Evolutionary conservation across 2,888 invertebrate species (phyloP), one percentile per base, ranked within the genome.

Genomic region (Tipula unca): DNA sequence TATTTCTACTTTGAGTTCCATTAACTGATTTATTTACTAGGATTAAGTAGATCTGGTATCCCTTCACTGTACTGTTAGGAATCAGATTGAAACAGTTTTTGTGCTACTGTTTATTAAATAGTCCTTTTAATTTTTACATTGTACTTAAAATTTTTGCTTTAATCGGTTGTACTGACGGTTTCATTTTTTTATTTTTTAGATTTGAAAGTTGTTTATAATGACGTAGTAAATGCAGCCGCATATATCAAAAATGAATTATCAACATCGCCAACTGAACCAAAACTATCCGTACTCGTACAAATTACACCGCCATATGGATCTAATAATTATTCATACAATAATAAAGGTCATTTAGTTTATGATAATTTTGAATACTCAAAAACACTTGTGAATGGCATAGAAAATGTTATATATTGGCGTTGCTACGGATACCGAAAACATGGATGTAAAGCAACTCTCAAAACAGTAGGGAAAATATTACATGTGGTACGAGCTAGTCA

Each of bases 341-440:
- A 87, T 85, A 89, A 90, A 0, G 90, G 90, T 0, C 89, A 90
- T 82, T 87, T 91, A 85, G 88, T 91, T 3, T 88, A 89, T 86
- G 86, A 89, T 5, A 89, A 89, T n/a, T 87, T 89, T 86, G 88
- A 88, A 0, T 91, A 88, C 86, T 88, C 89, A 25, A 88, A 89
- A 8, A 88, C 89, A 39, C 87, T 88, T 1, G 87, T 88, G 39
- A 89, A 89, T 69, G 88, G 89, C 10, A 85, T 86, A 0, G 88
- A 89, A 1, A 89, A 88, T 82, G 86, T 88, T 29, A 89, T 89
- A 1, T 87, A 89, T 69, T 91, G 91, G 90, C 89, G 90, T 1
- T 91, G 91, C 86, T 87, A 88, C 0, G 87, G 87, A 13, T 89
- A 90, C 54, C 88, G 88, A 25, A 90, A 89, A 86, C 86, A 86